A percentile compares a stretch with the other conserved stretches of the same genome.
These are phyloP conservation scores for Muschampia plurimacula DNA, from an alignment of 2,888 invertebrate genomes.

Conservation along the genomic window DNA sequence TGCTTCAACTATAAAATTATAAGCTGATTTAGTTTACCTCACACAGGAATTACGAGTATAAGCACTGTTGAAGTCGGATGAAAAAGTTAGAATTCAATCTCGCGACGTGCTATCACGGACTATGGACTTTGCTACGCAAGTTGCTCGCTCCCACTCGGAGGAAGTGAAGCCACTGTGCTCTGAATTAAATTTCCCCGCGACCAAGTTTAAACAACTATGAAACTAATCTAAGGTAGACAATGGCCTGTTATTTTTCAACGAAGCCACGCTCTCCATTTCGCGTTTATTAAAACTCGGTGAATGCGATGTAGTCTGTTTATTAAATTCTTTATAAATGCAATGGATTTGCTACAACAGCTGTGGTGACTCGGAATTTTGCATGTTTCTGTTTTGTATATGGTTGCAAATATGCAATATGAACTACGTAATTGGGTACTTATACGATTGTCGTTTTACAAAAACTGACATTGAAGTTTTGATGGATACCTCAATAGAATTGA, in stretches of 20 bases:
- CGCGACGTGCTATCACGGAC: not conserved
- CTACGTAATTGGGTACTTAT: no score
- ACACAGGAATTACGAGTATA: not conserved
- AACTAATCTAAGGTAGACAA: conserved; percentile 69
- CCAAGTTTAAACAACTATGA: conserved; percentile 69
- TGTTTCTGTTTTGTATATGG: no score
- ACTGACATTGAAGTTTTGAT: no score
- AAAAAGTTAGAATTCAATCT: conserved; percentile 32
- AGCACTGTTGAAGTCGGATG: conserved; percentile 6
- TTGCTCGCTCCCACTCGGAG: conserved; percentile 43
- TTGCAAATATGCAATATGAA: no score
- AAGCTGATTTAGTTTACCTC: not conserved
- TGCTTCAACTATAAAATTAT: no score
- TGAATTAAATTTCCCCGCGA: conserved; percentile 67
- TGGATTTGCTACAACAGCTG: no score
- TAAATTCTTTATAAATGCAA: not conserved
- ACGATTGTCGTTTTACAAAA: no score
- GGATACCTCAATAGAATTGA: no score
- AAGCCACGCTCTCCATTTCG: conserved; percentile 32
- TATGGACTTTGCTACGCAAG: conserved; percentile 6
- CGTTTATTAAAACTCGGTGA: conserved; percentile 34
- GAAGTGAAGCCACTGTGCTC: conserved; percentile 46
- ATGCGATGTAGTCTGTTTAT: conserved; percentile 12
- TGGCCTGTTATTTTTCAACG: conserved; percentile 46
- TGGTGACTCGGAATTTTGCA: no score